phyloP scores from a whole-genome alignment of 1,140 invertebrate genomes.

The Marisa cornuarietis region DNA sequence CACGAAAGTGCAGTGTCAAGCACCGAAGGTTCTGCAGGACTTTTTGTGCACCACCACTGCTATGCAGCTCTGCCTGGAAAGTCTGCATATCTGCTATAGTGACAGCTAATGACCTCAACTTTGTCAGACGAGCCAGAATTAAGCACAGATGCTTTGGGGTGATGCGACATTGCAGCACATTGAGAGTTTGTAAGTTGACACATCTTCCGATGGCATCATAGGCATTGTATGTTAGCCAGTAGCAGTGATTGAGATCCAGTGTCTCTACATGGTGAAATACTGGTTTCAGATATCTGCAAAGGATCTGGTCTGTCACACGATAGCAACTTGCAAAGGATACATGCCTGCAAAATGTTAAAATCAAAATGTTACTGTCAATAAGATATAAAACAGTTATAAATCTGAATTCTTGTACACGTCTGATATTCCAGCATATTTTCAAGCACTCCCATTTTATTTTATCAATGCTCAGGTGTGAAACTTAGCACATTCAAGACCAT shows the following conservation, averaged over 20 bases:
- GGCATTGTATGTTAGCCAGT: constrained; percentile 41
- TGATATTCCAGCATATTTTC: too few relatives aligned
- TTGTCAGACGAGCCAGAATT: constrained; percentile 34
- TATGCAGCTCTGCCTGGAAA: constrained; percentile 37
- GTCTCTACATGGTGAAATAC: constrained; percentile 32
- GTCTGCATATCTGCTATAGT: constrained; percentile 41
- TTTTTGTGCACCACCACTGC: constrained; percentile 36
- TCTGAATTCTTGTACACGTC: too few relatives aligned
- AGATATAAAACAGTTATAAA: too few relatives aligned
- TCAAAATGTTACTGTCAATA: too few relatives aligned
- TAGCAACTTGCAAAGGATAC: constrained; percentile 27
- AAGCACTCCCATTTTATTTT: too few relatives aligned
- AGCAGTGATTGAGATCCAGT: constrained; percentile 49
- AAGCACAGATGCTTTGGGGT: constrained; percentile 35
- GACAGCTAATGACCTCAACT: constrained; percentile 36
- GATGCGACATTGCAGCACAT: constrained; percentile 42
- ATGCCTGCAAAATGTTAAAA: background rate
- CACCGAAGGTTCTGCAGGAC: constrained; percentile 33
- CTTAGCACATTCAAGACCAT: too few relatives aligned
- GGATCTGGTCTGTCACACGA: constrained; percentile 24
- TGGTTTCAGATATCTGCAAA: constrained; percentile 30
- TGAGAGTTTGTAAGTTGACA: constrained; percentile 36
- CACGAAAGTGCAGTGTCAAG: constrained; percentile 36
- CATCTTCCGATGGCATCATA: constrained; percentile 37
- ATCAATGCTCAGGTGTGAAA: too few relatives aligned